Base-by-base conservation (phyloP, 2,113 vertebrate genomes). In the Peromyscus maniculatus region DNA sequence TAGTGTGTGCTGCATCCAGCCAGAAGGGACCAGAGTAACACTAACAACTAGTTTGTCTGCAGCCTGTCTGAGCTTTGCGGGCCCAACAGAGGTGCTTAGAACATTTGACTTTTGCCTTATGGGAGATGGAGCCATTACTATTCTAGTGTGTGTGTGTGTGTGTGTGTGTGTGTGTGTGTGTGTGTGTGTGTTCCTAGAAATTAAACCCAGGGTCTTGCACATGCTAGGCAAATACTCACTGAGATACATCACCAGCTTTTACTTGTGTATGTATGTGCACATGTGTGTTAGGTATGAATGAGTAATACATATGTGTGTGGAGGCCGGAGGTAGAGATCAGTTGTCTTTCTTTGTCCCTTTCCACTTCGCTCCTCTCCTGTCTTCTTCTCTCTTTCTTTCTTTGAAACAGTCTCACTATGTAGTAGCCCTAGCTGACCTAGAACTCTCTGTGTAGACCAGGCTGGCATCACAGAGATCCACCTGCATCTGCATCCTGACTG, bases 101-200 rank as follows among this genome's bases (percentile, higher is more conserved):
- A 96, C 93, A 82, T 72, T 94, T n/a, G 36, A 55, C 22, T 59
- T 95, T 64, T 62, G 39, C 36, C 28, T 94, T 89, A 89, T 94
- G 26, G n/a, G 26, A 52, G 1, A 62, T 49, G 7, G 11, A 52
- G 43, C 7, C 21, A 52, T 87, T 89, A n/a, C 22, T 72, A 66
- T 96, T 97, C 46, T 93, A n/a, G 46, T 24, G 28, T 52, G 77
- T 52, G 77, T 83, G 72, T 67, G 84, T 49, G n/a, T 84, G n/a
- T 83, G 57, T 39, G 64, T 52, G 72, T 67, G 84, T 49, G n/a
- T 84, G n/a, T 83, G 57, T 83, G 72, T 67, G 84, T 83, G 72
- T 67, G 84, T 49, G 24, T 84, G n/a, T 83, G 57, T 39, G 64
- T 83, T 62, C 22, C 46, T 89, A 33, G 13, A 57, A 15, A 28